Evolutionary conservation across 2,797 vertebrate species (phyloP), one percentile per base, ranked within the genome.

Genomic region (Ctenopoma multispine): DNA sequence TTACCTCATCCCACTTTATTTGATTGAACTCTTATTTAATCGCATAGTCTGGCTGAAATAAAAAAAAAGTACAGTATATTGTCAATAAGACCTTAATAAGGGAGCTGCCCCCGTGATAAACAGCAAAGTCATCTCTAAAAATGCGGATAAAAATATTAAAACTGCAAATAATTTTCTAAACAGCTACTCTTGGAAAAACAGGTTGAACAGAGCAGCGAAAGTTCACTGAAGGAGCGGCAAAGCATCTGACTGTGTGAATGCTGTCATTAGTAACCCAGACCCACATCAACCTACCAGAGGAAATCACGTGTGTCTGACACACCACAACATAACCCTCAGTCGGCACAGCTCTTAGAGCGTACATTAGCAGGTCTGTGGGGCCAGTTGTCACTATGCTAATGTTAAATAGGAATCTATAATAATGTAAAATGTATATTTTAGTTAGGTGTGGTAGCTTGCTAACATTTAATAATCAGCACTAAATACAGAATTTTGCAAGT

Each of bases 301-400:
- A 69, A 78, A 43, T 72, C 81, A 79, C 63, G 75, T 61, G 75
- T 13, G 74, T 49, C 63, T 58, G 72, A 75, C 77, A 53, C 43
- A 82, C 20, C 70, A 80, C 54, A 82, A 81, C 86, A 80, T 44
- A 63, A 23, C 54, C 56, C 59, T 3, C 31, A 34, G 31, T 34
- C 31, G 3, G 27, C 5, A 29, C 27, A 29, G 27, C 27, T 5
- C 27, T 40, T 14, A 40, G 38, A 40, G 12, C 13, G 38, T 40
- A 14, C 38, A 13, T 40, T 13, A 14, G 38, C 13, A 40, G 13
- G 38, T 40, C 38, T 40, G 38, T 14, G 38, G 38, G 38, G 38
- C 12, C 38, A 40, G 12, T 4, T 40, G 38, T 38, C 36, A 13
- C 10, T 38, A 38, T 40, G 38, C 11, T 36, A 36, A 36, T 29